phyloP scores from a whole-genome alignment of 2,797 vertebrate genomes.

The Lepilemur septentrionalis region DNA sequence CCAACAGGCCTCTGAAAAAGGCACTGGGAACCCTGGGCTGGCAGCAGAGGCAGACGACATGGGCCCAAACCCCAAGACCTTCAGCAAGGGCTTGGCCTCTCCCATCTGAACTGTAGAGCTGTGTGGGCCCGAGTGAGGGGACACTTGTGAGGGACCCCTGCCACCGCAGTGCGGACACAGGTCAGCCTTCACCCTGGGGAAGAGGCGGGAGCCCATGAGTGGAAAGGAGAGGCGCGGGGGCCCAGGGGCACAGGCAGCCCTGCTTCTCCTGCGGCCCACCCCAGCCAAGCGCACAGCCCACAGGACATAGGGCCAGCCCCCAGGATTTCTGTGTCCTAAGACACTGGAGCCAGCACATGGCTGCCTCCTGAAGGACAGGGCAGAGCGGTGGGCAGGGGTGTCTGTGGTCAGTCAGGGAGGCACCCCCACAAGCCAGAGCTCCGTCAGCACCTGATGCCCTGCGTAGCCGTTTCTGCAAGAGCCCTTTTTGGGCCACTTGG shows the following conservation, averaged over 20 bases:
- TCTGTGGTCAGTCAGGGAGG: background rate
- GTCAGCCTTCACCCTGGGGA: background rate
- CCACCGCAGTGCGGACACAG: background rate
- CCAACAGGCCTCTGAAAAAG: background rate
- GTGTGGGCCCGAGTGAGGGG: background rate
- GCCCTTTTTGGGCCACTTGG: background rate
- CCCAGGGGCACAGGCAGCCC: background rate
- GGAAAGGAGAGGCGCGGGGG: background rate
- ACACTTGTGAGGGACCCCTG: background rate
- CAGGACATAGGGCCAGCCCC: rapidly evolving
- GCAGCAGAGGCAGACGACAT: background rate
- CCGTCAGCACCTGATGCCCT: background rate
- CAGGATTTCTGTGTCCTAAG: background rate
- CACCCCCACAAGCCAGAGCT: background rate
- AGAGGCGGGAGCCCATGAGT: background rate
- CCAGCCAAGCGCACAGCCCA: background rate
- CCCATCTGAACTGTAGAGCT: background rate
- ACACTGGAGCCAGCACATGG: background rate
- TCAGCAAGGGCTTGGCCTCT: background rate
- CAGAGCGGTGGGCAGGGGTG: background rate
- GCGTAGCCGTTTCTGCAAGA: background rate
- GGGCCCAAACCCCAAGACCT: background rate
- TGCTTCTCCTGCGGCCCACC: background rate
- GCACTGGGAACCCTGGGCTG: background rate
- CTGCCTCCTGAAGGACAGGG: background rate